Percentiles rank a stretch among this genome's conserved stretches.
These are phyloP conservation scores for Fulica atra DNA, from an alignment of 2,113 vertebrate genomes.

Conservation along the genomic window DNA sequence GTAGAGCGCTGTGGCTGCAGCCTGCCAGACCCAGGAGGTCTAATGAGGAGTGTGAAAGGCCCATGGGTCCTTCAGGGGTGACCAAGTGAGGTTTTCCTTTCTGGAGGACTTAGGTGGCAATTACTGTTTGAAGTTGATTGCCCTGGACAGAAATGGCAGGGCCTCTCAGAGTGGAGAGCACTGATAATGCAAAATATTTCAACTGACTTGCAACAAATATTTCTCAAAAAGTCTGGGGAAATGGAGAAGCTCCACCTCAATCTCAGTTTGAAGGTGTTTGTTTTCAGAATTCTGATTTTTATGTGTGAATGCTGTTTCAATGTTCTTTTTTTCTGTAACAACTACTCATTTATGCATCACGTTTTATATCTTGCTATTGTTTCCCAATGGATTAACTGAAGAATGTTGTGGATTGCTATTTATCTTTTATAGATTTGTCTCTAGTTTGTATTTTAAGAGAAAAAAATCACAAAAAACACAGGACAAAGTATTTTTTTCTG, in stretches of 20 bases:
- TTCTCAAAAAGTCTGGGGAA: not conserved
- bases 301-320: not conserved
- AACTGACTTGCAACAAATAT: not conserved
- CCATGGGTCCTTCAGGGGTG: not conserved
- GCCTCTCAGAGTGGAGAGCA: not conserved
- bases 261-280: not conserved
- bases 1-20: not conserved
- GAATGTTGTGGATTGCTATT: not conserved
- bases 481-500: not conserved
- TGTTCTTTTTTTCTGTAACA: not conserved
- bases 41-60: not conserved
- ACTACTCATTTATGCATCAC: not conserved
- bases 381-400: not conserved
- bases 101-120: not conserved
- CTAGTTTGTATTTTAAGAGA: not conserved
- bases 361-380: not conserved
- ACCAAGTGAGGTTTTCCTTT: not conserved
- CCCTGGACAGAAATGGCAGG: not conserved
- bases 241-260: not conserved
- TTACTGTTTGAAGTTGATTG: not conserved
- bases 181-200: not conserved
- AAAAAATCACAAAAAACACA: not conserved
- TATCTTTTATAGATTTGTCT: not conserved
- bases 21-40: fast-evolving
- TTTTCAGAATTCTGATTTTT: not conserved